Base-by-base conservation (phyloP, 2,888 invertebrate genomes). In the Papilio demoleus region DNA sequence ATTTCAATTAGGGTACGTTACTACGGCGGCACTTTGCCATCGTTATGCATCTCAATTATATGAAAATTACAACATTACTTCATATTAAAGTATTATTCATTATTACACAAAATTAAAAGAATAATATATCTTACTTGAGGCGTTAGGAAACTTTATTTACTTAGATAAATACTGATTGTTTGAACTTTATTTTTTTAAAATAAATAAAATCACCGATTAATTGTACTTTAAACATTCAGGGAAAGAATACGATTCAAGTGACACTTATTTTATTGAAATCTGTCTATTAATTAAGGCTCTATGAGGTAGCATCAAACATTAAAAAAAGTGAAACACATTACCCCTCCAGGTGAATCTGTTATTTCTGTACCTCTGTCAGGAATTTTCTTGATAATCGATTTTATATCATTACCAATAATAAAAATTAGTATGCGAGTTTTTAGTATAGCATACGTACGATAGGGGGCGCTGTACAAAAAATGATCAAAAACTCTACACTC, bases 31-130 rank as follows among this genome's bases (percentile, higher is more conserved):
- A 59, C 59, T 36, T 38, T 22, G 59, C 59, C 59, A 4, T 8
- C 59, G 36, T 59, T 36, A 59, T 59, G 59, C 59, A 59, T 59
- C 59, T 38, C 59, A 59, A 59, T 59, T 59, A 59, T 59, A 59
- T 59, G 59, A 59, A 22, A 59, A 38, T 59, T 59, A 34, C 59
- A 59, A 36, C 59, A 59, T 59, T 36, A 58, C 12, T 38, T 59
- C 22, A 59, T 38, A 38, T 59, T 59, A 19, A 12, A 36, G 36
- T 36, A 14, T 59, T 22, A 36, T 34, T 59, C 36, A 38, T 53
- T n/a, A 53, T 53, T 27, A 53, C n/a, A 47, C 6, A 27, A 53
- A 53, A 53, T 27, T 50, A 27, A 53, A 8, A 42, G 14, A 27
- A 5, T 14, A 27, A 50, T 50, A 50, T 50, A 50, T 50, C 50